A percentile compares a stretch with the other conserved stretches of the same genome.
Evolutionary conservation across 2,113 vertebrate genomes (phyloP).

Genomic region (Sminthopsis crassicaudata): DNA sequence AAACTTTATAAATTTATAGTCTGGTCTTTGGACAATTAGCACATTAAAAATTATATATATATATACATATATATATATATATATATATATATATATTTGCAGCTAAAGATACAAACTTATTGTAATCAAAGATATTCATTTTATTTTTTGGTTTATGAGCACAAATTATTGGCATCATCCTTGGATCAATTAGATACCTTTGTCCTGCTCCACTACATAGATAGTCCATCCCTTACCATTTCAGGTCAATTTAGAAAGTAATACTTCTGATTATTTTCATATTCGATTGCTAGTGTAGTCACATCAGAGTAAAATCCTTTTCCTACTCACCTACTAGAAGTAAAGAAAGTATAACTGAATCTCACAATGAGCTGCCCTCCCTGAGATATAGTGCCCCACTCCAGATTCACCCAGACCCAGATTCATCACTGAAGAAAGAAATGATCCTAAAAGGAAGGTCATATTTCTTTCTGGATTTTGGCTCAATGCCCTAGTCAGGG

Average conservation of each 20-base stretch:
- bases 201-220: background rate
- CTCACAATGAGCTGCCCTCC: background rate
- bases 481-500: background rate
- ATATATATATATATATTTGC: background rate
- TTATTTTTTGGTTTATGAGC: background rate
- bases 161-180: background rate
- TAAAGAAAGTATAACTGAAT: background rate
- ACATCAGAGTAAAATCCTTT: background rate
- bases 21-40: background rate
- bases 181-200: background rate
- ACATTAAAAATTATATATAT: background rate
- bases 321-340: background rate
- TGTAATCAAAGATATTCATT: background rate
- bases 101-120: background rate
- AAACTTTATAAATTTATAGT: background rate
- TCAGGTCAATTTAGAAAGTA: background rate
- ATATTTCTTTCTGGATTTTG: background rate
- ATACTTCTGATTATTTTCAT: background rate
- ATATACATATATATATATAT: background rate
- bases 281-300: background rate
- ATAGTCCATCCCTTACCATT: background rate
- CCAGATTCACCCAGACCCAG: background rate
- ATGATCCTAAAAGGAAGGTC: background rate
- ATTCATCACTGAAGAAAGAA: background rate
- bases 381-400: background rate